Percentiles rank a stretch among this genome's conserved stretches.
Evolutionary conservation across 2,797 vertebrate species (phyloP).

Genomic region (Neomorphus geoffroyi): DNA sequence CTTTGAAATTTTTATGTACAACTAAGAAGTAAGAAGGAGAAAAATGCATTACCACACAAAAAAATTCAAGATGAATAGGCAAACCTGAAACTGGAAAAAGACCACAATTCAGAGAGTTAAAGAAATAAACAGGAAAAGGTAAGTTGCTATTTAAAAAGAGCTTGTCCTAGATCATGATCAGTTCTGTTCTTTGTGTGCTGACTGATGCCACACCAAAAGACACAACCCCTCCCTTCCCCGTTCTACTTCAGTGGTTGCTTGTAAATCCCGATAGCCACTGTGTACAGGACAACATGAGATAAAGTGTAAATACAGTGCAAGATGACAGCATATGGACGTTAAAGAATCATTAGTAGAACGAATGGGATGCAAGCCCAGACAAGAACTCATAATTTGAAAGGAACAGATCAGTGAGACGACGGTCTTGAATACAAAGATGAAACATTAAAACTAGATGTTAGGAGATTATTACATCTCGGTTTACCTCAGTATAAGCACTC

Average conservation of each 20-base stretch:
- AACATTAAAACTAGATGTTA: not conserved
- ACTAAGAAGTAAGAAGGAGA: not conserved
- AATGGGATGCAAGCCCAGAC: not conserved
- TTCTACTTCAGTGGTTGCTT: not conserved
- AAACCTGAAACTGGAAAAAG: not conserved
- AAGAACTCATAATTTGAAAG: not conserved
- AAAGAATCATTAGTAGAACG: not conserved
- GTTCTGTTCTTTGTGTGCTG: not conserved
- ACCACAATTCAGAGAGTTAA: not conserved
- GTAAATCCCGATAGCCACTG: not conserved
- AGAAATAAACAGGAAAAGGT: not conserved
- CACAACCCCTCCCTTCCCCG: not conserved
- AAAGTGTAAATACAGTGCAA: not conserved
- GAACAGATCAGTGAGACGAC: not conserved
- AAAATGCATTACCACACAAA: not conserved
- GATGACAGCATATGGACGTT: not conserved
- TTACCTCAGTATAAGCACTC: not conserved
- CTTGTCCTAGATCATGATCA: not conserved
- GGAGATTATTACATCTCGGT: not conserved
- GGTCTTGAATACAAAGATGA: not conserved
- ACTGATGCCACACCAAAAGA: not conserved
- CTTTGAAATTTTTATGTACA: not conserved
- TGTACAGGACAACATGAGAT: not conserved
- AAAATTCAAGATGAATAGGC: not conserved
- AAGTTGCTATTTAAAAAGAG: not conserved